Conservation (phyloP, 2,113 vertebrate species). For the Semicossyphus pulcher region DNA sequence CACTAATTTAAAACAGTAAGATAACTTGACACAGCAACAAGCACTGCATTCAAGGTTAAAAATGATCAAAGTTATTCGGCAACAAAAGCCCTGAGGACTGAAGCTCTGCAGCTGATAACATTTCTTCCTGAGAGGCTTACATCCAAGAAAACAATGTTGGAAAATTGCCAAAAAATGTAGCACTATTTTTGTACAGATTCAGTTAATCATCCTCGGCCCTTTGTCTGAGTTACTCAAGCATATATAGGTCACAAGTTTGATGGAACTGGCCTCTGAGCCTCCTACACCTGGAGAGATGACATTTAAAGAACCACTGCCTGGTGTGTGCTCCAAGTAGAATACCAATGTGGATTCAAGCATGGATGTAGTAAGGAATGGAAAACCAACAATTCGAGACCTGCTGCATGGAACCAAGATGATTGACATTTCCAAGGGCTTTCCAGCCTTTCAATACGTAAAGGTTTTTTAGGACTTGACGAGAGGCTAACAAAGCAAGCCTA, state of each 20-base stretch:
- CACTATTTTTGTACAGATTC: slow-evolving; percentile 7
- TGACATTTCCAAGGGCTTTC: no score
- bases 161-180: no score
- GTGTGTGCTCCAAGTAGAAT: neutral
- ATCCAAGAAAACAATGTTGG: no score
- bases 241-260: slow-evolving; percentile 11
- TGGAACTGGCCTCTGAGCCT: neutral
- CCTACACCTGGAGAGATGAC: neutral
- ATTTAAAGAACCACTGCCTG: neutral
- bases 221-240: neutral
- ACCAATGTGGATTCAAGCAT: neutral
- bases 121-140: slow-evolving; percentile 1
- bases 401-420: no score
- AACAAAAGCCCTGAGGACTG: slow-evolving; percentile 5
- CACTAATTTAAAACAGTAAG: slow-evolving; percentile 36
- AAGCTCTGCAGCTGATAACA: neutral
- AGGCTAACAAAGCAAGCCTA: no score
- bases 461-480: no score
- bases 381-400: neutral
- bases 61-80: slow-evolving; percentile 36
- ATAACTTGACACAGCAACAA: neutral
- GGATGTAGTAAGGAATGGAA: neutral
- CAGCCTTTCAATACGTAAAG: no score
- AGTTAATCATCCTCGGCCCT: neutral
- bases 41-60: neutral